Conservation (phyloP, 2,888 invertebrate genomes). For the Capitulum mitella region DNA sequence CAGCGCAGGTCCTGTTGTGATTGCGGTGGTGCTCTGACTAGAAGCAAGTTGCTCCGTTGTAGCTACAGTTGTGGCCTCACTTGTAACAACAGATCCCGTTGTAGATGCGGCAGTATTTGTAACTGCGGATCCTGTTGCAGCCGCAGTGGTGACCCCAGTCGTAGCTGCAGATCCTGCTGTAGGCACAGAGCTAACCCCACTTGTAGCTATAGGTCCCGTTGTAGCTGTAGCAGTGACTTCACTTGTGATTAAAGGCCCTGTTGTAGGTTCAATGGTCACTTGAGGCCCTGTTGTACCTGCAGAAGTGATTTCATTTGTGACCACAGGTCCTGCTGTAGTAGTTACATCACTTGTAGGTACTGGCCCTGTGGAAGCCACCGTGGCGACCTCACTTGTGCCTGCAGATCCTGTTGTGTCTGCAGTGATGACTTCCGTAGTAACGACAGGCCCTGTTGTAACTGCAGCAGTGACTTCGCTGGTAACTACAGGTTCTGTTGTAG, state of each 20-base stretch:
- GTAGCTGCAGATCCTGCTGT: not conserved
- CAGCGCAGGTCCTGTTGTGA: no score
- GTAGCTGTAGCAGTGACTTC: not conserved
- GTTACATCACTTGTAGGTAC: not conserved
- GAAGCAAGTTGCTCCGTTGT: not conserved
- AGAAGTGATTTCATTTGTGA: not conserved
- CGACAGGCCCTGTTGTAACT: no score
- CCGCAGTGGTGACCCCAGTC: not conserved
- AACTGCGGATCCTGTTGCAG: not conserved
- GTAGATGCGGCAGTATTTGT: not conserved
- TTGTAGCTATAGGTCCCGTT: not conserved
- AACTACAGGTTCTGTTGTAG: not conserved
- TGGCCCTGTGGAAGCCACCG: not conserved
- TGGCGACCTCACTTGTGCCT: not conserved
- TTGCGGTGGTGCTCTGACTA: no score
- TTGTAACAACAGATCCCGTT: not conserved
- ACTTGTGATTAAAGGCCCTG: not conserved
- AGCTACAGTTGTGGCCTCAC: not conserved
- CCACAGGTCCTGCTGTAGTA: not conserved
- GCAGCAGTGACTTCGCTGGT: no score
- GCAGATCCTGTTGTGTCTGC: not conserved
- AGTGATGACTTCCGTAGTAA: not conserved
- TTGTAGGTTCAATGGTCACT: not conserved
- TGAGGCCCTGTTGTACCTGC: not conserved
- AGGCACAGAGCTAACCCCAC: not conserved